Conservation (phyloP, 2,797 vertebrate genomes). For the Crax fasciolata region DNA sequence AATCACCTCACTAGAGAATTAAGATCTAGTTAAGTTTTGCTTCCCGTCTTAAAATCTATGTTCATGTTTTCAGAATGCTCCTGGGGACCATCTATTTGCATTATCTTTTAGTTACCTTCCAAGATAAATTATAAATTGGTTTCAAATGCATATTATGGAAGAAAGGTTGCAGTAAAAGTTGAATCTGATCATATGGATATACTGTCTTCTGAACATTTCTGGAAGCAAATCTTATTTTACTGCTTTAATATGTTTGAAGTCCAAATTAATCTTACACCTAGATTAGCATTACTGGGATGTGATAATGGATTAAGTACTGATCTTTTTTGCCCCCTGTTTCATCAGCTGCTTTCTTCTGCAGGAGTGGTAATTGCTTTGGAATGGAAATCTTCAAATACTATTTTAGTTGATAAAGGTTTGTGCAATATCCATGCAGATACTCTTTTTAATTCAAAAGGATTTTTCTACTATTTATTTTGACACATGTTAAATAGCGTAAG, state of each 20-base stretch:
- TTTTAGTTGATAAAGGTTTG: constrained; percentile 60
- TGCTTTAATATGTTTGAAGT: constrained; percentile 73
- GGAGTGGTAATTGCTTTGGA: constrained; percentile 77
- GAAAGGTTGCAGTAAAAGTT: neutral
- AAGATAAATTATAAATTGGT: neutral
- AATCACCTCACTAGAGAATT: neutral
- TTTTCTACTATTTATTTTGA: constrained; percentile 61
- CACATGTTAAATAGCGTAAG: constrained; percentile 59
- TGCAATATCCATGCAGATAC: constrained; percentile 62
- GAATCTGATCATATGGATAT: constrained; percentile 35
- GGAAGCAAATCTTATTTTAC: constrained; percentile 65
- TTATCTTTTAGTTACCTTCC: neutral
- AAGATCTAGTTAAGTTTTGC: neutral
- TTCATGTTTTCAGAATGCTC: neutral
- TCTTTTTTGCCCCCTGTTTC: constrained; percentile 69
- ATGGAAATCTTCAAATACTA: constrained; percentile 69
- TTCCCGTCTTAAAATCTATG: neutral
- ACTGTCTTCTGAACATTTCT: constrained; percentile 51
- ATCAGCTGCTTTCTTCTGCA: constrained; percentile 66
- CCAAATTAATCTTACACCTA: constrained; percentile 75
- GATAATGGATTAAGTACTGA: constrained; percentile 77
- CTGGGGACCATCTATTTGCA: neutral
- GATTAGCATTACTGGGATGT: constrained; percentile 74
- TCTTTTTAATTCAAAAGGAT: constrained; percentile 65
- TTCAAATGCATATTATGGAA: neutral